Evolutionary conservation across 2,888 invertebrate genomes (phyloP), one percentile per base, ranked within the genome.

Genomic region (Drosophila quasianomalipes): DNA sequence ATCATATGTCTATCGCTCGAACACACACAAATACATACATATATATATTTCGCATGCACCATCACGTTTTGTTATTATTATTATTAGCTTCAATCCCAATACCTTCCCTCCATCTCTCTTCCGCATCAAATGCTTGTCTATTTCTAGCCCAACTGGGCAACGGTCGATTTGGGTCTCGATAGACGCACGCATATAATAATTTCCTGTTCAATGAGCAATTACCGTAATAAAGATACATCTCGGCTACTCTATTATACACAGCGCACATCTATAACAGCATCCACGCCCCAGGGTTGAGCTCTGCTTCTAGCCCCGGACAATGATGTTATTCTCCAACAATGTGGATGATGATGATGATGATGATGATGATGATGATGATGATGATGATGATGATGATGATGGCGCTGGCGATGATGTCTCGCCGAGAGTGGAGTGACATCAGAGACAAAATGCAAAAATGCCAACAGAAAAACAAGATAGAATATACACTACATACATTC

Each of bases 201-300:
- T 90, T 90, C 90, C 89, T 85, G 89, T 79, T 91, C 89, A 90
- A 82, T 90, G 89, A 86, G 72, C 89, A 87, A 91, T 90, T 86
- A 81, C 78, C 70, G 78, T 80, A 85, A 91, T 88, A 88, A 82
- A 81, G 83, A 85, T 82, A 82, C 70, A 82, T 82, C 76, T 76
- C 75, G 68, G 83, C 74, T 79, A 84, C 82, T 89, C 83, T 73
- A 86, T 79, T 76, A 73, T 76, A 76, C 44, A 63, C 60, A 61
- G 59, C 65, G 60, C 64, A 39, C 47, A 63, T 54, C 61, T 64
- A 54, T 68, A 67, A 39, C 51, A 60, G 64, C 59, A 31, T 54
- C 6, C 39, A n/a, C 2, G 51, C 35, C 16, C 37, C 37, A 59
- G 31, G 41, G 39, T 47, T 49, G 35, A 58, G 28, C 33, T 7